These are phyloP conservation scores for Epicauta chinensis DNA, from an alignment of 1,140 invertebrate genomes.

Conservation along the genomic window DNA sequence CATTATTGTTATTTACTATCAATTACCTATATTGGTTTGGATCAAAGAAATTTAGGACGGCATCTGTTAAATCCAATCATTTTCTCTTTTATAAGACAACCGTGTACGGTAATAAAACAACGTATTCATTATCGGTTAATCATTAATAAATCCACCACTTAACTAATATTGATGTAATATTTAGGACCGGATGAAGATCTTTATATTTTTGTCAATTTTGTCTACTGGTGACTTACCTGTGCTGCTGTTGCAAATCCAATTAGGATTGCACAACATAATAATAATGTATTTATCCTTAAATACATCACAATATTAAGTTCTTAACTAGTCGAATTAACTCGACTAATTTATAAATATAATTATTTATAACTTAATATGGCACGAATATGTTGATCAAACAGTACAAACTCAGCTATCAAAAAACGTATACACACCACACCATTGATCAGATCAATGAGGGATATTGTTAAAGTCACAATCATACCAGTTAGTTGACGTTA, in stretches of 20 bases:
- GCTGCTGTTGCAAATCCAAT: conserved; percentile 30
- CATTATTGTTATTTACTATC: too few species aligned
- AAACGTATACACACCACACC: conserved; percentile 31
- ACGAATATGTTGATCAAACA: conserved; percentile 14
- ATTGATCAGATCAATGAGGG: conserved; percentile 25
- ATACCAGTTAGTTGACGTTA: conserved; percentile 1
- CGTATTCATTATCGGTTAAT: too few species aligned
- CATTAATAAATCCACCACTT: too few species aligned
- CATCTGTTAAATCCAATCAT: too few species aligned
- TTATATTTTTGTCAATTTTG: background rate
- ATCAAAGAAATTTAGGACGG: too few species aligned
- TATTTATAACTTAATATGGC: conserved; percentile 30
- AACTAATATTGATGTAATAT: too few species aligned
- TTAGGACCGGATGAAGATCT: too few species aligned
- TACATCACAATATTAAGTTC: conserved; percentile 35
- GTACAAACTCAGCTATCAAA: conserved; percentile 19
- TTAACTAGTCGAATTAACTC: conserved; percentile 28
- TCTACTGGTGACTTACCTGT: conserved; percentile 32
- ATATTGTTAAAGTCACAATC: background rate
- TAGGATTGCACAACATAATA: conserved; percentile 36
- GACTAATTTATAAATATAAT: conserved; percentile 12
- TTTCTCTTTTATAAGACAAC: too few species aligned
- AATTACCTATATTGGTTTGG: too few species aligned
- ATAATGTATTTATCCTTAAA: conserved; percentile 36
- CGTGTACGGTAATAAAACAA: too few species aligned